Percentiles rank a stretch among this genome's conserved stretches.
phyloP scores from a whole-genome alignment of 2,888 invertebrate species.

The Heliothis peltigera region DNA sequence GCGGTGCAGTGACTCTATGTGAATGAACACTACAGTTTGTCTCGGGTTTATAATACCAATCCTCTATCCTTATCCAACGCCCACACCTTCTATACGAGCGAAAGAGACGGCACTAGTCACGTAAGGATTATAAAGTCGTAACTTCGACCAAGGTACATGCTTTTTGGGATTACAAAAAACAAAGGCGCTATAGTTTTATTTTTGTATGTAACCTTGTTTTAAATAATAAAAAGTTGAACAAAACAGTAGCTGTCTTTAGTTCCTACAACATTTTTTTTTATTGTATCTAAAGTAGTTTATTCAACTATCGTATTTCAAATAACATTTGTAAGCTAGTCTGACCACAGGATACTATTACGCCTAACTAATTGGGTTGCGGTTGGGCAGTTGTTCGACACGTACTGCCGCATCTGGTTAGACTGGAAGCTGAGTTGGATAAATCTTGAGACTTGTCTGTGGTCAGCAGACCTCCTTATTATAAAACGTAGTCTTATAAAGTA shows the following conservation, averaged over 20 bases:
- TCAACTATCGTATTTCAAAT: conserved; percentile 18
- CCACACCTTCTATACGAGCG: conserved; percentile 33
- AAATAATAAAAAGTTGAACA: conserved; percentile 24
- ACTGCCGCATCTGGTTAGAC: conserved; percentile 30
- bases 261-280: conserved; percentile 22
- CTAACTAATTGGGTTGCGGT: conserved; percentile 44
- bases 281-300: conserved; percentile 3
- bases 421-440: conserved; percentile 22
- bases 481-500: too few relatives aligned
- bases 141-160: conserved; percentile 67
- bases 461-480: too few relatives aligned
- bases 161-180: conserved; percentile 70
- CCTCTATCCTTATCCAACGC: conserved; percentile 61
- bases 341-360: conserved; percentile 17
- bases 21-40: conserved; percentile 84
- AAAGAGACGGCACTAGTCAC: conserved; percentile 67
- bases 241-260: conserved; percentile 39
- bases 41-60: conserved; percentile 65
- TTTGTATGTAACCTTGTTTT: conserved; percentile 41
- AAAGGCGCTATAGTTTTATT: conserved; percentile 63
- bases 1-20: conserved; percentile 84
- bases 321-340: neutral
- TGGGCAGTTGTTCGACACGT: conserved; percentile 6
- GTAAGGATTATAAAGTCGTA: conserved; percentile 85
- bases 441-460: conserved; percentile 23